Conservation (phyloP, 2,113 vertebrate genomes). For the Menura novaehollandiae region DNA sequence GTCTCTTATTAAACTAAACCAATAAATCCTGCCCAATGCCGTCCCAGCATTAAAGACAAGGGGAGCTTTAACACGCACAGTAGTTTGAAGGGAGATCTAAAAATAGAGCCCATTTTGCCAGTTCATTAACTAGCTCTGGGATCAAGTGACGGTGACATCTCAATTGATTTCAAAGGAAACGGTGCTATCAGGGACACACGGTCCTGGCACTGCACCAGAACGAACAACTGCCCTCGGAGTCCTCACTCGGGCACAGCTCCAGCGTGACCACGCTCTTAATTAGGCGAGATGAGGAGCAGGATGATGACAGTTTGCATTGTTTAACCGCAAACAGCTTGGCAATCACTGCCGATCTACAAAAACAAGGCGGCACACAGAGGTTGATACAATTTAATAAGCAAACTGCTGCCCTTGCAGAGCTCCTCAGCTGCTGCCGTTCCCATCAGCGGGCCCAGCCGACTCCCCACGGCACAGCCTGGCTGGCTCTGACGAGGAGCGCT, state of each 20-base stretch:
- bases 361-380: background rate
- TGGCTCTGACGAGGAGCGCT: fast-evolving
- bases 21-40: background rate
- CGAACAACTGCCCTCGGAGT: background rate
- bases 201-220: constrained; percentile 31
- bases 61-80: background rate
- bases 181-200: background rate
- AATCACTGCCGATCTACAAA: background rate
- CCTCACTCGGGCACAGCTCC: constrained; percentile 1
- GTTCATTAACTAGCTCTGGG: constrained; percentile 48
- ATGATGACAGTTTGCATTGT: constrained; percentile 30
- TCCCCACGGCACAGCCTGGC: background rate
- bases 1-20: constrained; percentile 32
- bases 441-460: fast-evolving
- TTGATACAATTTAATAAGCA: constrained; percentile 20
- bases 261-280: constrained; percentile 12
- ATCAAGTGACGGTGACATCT: constrained; percentile 58
- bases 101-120: constrained; percentile 52
- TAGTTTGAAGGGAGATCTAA: constrained; percentile 31
- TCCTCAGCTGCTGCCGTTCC: background rate
- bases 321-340: constrained; percentile 41
- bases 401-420: background rate
- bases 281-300: constrained; percentile 14
- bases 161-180: constrained; percentile 49
- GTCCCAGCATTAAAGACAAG: background rate